Evolutionary conservation across 2,797 vertebrate species (phyloP).

Genomic region (Saxicola maurus): DNA sequence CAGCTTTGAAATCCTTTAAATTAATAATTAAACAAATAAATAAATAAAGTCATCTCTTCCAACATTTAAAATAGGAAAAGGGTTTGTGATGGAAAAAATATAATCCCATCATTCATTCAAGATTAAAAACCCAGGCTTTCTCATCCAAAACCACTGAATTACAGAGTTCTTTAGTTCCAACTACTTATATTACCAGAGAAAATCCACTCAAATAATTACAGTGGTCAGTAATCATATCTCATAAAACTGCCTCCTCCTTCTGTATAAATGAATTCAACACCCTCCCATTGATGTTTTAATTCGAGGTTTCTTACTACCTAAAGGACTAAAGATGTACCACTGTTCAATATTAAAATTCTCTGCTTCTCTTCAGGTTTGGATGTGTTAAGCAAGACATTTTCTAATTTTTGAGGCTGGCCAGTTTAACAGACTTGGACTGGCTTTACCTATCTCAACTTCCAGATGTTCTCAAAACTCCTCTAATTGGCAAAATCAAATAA

Average conservation of each 20-base stretch:
- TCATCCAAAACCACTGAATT: neutral
- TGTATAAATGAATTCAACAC: neutral
- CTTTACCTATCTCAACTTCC: neutral
- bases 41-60: accelerated
- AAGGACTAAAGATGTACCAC: neutral
- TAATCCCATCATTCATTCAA: neutral
- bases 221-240: accelerated
- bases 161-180: neutral
- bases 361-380: neutral
- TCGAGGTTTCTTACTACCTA: neutral
- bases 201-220: neutral
- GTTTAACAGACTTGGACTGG: neutral
- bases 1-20: neutral
- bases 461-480: neutral
- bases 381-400: neutral
- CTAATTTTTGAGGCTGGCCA: neutral
- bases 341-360: neutral
- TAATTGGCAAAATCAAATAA: neutral
- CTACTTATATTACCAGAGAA: neutral
- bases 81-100: neutral
- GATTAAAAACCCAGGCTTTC: neutral
- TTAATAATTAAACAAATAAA: neutral
- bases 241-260: neutral
- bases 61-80: neutral
- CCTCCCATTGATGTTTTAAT: neutral